phyloP scores from a whole-genome alignment of 2,888 invertebrate genomes.

The Nephrotoma appendiculata region DNA sequence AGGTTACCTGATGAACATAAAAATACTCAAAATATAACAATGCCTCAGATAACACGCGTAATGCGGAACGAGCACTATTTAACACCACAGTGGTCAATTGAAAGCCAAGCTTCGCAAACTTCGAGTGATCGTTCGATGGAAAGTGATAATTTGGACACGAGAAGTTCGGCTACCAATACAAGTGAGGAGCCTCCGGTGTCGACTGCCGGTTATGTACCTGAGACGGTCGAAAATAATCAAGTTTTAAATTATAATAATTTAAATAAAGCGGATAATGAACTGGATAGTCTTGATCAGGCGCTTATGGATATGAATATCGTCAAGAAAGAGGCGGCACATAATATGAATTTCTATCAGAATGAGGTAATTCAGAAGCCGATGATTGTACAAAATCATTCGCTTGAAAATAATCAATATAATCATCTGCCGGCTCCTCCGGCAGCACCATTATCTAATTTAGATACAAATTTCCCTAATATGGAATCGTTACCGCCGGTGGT shows the following conservation, averaged over 20 bases:
- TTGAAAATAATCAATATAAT: background rate
- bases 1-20: slow-evolving; percentile 13
- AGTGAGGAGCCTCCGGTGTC: slow-evolving; percentile 32
- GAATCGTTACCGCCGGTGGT: background rate
- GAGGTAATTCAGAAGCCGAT: background rate
- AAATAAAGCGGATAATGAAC: background rate
- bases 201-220: background rate
- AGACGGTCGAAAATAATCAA: background rate
- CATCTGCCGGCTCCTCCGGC: background rate
- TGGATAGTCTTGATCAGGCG: slow-evolving; percentile 9
- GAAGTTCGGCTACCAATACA: slow-evolving; percentile 41
- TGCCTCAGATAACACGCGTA: slow-evolving; percentile 10
- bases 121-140: slow-evolving; percentile 46
- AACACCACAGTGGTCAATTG: slow-evolving; percentile 49
- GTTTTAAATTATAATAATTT: background rate
- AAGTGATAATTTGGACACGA: slow-evolving; percentile 44
- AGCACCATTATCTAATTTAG: slow-evolving; percentile 13
- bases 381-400: background rate
- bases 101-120: slow-evolving; percentile 49
- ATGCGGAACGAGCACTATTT: slow-evolving; percentile 11
- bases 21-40: slow-evolving; percentile 15
- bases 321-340: background rate
- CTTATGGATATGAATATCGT: slow-evolving; percentile 3
- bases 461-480: background rate
- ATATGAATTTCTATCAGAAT: background rate